Evolutionary conservation across 1,140 invertebrate genomes (phyloP).

Genomic region (Drosophila teissieri): DNA sequence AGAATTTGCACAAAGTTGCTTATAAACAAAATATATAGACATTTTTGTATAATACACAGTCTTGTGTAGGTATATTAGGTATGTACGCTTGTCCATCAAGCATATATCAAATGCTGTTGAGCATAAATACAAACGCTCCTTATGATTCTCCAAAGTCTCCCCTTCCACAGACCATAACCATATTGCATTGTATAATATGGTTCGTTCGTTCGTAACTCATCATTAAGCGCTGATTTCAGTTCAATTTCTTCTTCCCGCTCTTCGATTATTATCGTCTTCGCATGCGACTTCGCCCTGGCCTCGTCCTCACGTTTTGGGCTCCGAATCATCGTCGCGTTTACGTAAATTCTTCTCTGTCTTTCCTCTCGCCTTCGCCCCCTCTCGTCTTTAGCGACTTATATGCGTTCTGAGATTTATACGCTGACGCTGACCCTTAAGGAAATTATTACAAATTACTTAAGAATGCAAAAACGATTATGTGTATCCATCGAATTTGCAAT

Average conservation of each 20-base stretch:
- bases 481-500: conserved; percentile 84
- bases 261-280: conserved; percentile 70
- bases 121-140: conserved; percentile 1
- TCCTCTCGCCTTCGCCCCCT: conserved; percentile 33
- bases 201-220: conserved; percentile 68
- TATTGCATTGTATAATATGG: conserved; percentile 59
- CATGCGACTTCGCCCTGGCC: conserved; percentile 33
- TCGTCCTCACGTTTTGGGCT: conserved; percentile 20
- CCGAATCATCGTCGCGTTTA: conserved; percentile 47
- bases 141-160: background rate
- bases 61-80: no score
- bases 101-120: background rate
- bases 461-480: conserved; percentile 85
- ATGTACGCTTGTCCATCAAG: no score
- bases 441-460: conserved; percentile 85
- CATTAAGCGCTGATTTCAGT: conserved; percentile 75
- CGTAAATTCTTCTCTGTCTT: conserved; percentile 54
- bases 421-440: conserved; percentile 83
- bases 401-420: conserved; percentile 73
- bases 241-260: conserved; percentile 63
- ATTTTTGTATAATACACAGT: no score
- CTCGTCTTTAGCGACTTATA: conserved; percentile 59
- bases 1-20: no score
- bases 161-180: conserved; percentile 28
- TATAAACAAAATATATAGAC: no score